phyloP scores from a whole-genome alignment of 2,797 vertebrate species.

The Lates japonicus region DNA sequence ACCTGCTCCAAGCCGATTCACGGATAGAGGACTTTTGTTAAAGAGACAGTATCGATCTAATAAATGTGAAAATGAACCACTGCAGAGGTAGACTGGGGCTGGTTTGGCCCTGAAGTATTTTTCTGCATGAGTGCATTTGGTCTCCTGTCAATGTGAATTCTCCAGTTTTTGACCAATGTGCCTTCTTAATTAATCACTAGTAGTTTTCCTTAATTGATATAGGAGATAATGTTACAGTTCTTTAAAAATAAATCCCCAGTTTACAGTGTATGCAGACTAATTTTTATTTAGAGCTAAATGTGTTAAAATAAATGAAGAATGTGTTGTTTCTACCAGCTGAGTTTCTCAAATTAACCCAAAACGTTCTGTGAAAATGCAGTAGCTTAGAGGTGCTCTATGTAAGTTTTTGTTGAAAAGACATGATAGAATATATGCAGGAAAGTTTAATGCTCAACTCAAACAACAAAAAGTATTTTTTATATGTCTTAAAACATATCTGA shows the following conservation, averaged over 20 bases:
- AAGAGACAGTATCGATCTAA: neutral
- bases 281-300: neutral
- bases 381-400: neutral
- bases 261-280: neutral
- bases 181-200: conserved; percentile 2
- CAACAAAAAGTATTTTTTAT: too few species aligned
- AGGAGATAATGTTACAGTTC: neutral
- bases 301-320: neutral
- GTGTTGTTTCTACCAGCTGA: neutral
- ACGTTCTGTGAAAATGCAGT: too few species aligned
- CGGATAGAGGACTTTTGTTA: conserved; percentile 13
- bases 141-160: conserved; percentile 8
- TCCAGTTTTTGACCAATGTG: neutral
- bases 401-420: too few species aligned
- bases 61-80: neutral
- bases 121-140: conserved; percentile 5
- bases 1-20: conserved; percentile 74
- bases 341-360: neutral
- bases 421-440: too few species aligned
- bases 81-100: neutral
- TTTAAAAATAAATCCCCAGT: neutral
- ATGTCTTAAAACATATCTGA: neutral
- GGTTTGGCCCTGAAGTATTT: conserved; percentile 16
- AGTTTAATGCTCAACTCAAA: too few species aligned
- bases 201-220: neutral